Conservation (phyloP, 2,888 invertebrate genomes). For the Mythimna albipuncta region DNA sequence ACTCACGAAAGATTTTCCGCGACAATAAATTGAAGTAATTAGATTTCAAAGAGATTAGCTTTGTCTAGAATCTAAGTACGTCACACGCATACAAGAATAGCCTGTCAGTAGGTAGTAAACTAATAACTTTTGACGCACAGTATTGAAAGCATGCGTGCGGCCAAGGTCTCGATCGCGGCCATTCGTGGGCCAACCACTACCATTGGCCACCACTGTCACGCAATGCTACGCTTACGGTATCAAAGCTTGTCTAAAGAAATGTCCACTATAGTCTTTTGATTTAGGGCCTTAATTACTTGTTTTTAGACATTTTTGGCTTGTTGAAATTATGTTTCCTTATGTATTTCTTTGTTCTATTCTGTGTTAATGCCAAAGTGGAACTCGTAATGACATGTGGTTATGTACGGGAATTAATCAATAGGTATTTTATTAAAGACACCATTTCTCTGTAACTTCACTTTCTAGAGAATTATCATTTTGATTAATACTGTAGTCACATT, state of each 20-base stretch:
- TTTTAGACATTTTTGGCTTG: conserved; percentile 15
- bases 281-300: conserved; percentile 34
- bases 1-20: too few relatives aligned
- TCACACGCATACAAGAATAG: background rate
- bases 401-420: background rate
- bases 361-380: background rate
- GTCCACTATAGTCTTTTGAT: conserved; percentile 32
- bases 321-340: conserved; percentile 1
- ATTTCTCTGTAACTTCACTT: too few relatives aligned
- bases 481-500: too few relatives aligned
- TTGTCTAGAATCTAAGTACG: background rate
- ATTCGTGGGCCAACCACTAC: conserved; percentile 24
- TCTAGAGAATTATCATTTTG: too few relatives aligned
- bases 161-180: conserved; percentile 52
- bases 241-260: conserved; percentile 31
- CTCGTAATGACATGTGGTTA: background rate
- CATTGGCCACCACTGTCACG: conserved; percentile 42
- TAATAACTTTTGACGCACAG: conserved; percentile 10
- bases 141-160: conserved; percentile 35
- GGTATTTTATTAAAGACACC: background rate
- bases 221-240: conserved; percentile 55
- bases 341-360: conserved; percentile 13
- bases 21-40: too few relatives aligned
- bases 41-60: too few relatives aligned
- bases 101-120: background rate